Evolutionary conservation across 2,797 vertebrate genomes (phyloP).

Genomic region (Helarctos malayanus): DNA sequence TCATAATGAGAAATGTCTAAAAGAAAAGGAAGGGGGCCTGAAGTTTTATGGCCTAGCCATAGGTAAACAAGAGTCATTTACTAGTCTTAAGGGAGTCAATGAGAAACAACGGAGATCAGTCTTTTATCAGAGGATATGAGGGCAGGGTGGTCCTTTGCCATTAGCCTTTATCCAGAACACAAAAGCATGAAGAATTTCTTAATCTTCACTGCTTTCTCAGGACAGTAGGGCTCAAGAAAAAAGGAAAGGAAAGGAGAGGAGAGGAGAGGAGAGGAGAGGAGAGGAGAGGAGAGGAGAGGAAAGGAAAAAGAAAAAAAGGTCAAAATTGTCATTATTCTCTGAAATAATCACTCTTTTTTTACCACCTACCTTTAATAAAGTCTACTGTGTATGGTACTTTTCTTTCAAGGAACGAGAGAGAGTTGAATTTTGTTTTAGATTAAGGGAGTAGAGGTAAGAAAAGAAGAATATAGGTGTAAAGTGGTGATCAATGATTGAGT

Average conservation of each 20-base stretch:
- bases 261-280: fast-evolving
- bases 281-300: fast-evolving
- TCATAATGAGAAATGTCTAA: neutral
- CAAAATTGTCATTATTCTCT: neutral
- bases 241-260: too few species aligned
- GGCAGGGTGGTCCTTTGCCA: neutral
- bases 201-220: slow-evolving; percentile 15
- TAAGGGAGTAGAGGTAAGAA: neutral
- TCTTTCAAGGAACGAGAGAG: neutral
- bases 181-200: neutral
- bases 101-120: neutral
- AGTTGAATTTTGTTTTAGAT: neutral
- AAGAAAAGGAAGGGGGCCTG: neutral
- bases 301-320: neutral
- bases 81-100: neutral
- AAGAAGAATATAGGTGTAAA: neutral
- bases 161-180: neutral
- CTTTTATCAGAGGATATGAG: neutral
- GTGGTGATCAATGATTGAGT: neutral
- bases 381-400: neutral
- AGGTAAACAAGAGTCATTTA: neutral
- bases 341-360: neutral
- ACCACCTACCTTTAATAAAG: neutral
- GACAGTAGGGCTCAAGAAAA: neutral
- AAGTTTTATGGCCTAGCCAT: neutral